phyloP scores from a whole-genome alignment of 2,888 invertebrate genomes.

The Cistogaster globosa region DNA sequence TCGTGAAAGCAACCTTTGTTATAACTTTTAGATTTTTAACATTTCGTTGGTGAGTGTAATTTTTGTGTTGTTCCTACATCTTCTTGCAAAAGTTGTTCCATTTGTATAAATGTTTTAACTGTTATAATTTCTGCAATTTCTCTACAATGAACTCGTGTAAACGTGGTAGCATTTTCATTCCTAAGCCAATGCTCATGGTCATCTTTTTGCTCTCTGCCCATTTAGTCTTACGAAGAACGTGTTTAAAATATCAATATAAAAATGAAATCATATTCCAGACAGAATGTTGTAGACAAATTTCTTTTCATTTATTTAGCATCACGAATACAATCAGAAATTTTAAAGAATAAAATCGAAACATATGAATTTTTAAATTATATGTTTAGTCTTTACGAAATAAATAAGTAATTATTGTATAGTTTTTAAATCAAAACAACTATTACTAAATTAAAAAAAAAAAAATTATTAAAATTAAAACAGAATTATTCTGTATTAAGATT shows the following conservation, averaged over 20 bases:
- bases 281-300: slow-evolving; percentile 45
- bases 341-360: slow-evolving; percentile 4
- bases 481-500: no score
- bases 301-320: slow-evolving; percentile 20
- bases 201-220: slow-evolving; percentile 43
- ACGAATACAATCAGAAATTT: slow-evolving; percentile 2
- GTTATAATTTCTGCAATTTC: slow-evolving; percentile 15
- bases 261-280: slow-evolving; percentile 34
- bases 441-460: no score
- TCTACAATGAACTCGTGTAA: slow-evolving; percentile 4
- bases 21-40: no score
- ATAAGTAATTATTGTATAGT: no score
- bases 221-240: slow-evolving; percentile 58
- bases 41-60: no score
- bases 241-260: slow-evolving; percentile 51
- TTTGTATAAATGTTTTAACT: neutral
- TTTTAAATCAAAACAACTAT: no score
- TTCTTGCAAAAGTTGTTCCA: neutral
- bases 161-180: slow-evolving; percentile 31
- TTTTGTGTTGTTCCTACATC: neutral
- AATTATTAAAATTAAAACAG: no score
- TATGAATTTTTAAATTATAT: neutral
- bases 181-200: slow-evolving; percentile 30
- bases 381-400: no score
- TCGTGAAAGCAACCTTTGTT: no score